phyloP scores from a whole-genome alignment of 2,113 vertebrate species.

The Onychostruthus taczanowskii region DNA sequence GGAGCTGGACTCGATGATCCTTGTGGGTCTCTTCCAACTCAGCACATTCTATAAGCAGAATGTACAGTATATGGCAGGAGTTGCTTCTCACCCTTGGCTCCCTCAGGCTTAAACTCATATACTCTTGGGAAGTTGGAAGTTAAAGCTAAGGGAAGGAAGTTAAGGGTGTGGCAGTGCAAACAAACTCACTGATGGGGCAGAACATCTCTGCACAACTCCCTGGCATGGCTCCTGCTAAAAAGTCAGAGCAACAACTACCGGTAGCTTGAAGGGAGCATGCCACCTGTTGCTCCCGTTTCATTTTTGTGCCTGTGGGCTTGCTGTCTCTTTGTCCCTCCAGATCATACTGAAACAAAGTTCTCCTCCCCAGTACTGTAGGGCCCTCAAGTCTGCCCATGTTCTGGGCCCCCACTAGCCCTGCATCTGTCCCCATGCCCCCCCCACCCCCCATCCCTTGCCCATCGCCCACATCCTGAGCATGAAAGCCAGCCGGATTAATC shows the following conservation, averaged over 20 bases:
- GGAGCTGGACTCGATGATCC: neutral
- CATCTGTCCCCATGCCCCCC: neutral
- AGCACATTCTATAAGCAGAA: neutral
- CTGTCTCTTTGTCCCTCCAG: neutral
- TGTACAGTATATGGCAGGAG: neutral
- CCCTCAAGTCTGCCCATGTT: neutral
- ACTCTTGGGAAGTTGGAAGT: neutral
- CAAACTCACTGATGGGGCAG: neutral
- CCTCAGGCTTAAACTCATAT: neutral
- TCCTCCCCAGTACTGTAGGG: neutral
- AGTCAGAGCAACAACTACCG: neutral
- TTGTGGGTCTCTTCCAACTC: neutral
- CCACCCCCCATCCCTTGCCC: neutral
- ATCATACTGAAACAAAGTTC: neutral
- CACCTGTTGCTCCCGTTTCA: neutral
- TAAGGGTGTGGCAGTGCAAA: neutral
- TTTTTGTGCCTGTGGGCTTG: neutral
- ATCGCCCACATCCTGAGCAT: constrained; percentile 58
- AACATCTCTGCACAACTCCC: neutral
- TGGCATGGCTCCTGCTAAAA: neutral
- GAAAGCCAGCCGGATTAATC: constrained; percentile 80
- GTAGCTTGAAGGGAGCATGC: neutral
- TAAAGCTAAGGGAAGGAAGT: neutral
- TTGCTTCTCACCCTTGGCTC: neutral
- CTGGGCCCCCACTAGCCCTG: fast-evolving